Evolutionary conservation across 1,140 invertebrate genomes (phyloP).

Genomic region (Homalodisca vitripennis): DNA sequence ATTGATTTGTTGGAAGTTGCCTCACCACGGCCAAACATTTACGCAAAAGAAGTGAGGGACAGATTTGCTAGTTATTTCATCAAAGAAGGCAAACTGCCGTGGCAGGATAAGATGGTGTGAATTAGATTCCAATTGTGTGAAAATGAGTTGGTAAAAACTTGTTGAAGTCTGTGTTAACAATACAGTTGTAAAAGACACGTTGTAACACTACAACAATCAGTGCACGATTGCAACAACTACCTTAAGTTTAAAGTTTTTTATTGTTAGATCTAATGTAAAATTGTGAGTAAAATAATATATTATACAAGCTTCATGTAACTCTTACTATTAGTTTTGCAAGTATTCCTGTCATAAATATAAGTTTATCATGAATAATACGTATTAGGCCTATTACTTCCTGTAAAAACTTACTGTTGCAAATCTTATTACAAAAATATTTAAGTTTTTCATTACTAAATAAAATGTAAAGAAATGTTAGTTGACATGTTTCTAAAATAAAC

Average conservation of each 20-base stretch:
- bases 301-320: too few relatives aligned
- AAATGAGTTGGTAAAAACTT: too few relatives aligned
- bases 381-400: too few relatives aligned
- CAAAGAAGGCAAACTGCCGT: constrained; percentile 21
- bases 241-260: background rate
- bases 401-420: background rate
- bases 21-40: constrained; percentile 10
- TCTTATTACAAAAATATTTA: background rate
- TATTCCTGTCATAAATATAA: too few relatives aligned
- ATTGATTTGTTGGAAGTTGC: constrained; percentile 50
- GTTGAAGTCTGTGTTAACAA: too few relatives aligned
- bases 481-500: background rate
- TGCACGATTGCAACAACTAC: too few relatives aligned
- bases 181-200: too few relatives aligned
- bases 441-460: background rate
- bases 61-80: constrained; percentile 25
- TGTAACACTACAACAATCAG: background rate
- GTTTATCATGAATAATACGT: too few relatives aligned
- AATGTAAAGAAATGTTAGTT: background rate
- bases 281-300: too few relatives aligned
- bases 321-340: too few relatives aligned
- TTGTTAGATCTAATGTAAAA: background rate
- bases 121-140: too few relatives aligned
- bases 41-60: constrained; percentile 21
- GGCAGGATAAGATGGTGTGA: constrained; percentile 22